phyloP scores from a whole-genome alignment of 2,888 invertebrate genomes.

The Lithophane socia region DNA sequence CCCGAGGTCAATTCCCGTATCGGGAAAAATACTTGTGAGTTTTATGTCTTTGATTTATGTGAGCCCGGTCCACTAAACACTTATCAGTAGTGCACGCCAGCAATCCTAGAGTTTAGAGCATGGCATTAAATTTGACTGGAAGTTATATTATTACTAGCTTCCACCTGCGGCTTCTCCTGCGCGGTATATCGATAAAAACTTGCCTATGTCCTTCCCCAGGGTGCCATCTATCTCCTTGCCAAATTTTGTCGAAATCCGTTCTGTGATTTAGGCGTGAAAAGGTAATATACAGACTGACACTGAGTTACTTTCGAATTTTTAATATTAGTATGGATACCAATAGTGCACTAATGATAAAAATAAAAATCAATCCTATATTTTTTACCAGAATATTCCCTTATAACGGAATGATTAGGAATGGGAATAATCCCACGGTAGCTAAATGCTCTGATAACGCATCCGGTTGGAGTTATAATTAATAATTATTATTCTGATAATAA shows the following conservation, averaged over 20 bases:
- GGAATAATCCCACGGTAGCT: constrained; percentile 16
- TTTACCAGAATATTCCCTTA: constrained; percentile 12
- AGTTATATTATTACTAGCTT: not conserved
- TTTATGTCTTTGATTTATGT: constrained; percentile 26
- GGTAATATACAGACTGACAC: no score
- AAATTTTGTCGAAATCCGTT: no score
- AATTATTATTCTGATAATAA: constrained; percentile 10
- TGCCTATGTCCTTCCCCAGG: no score
- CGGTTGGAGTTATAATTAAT: constrained; percentile 20
- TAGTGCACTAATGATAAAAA: not conserved
- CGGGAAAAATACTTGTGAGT: constrained; percentile 21
- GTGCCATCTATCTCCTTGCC: no score
- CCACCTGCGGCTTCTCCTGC: no score
- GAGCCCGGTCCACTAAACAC: not conserved
- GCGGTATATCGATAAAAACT: no score
- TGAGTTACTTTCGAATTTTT: no score
- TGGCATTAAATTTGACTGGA: not conserved
- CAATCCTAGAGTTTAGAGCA: not conserved
- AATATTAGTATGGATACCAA: not conserved
- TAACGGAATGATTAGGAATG: constrained; percentile 16
- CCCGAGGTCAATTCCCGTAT: constrained; percentile 4
- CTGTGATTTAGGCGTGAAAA: no score
- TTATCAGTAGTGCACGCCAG: not conserved
- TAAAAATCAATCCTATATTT: not conserved
- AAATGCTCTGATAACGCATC: constrained; percentile 24